Evolutionary conservation across 2,888 invertebrate genomes (phyloP).

Genomic region (Ichneumoninae sp.): DNA sequence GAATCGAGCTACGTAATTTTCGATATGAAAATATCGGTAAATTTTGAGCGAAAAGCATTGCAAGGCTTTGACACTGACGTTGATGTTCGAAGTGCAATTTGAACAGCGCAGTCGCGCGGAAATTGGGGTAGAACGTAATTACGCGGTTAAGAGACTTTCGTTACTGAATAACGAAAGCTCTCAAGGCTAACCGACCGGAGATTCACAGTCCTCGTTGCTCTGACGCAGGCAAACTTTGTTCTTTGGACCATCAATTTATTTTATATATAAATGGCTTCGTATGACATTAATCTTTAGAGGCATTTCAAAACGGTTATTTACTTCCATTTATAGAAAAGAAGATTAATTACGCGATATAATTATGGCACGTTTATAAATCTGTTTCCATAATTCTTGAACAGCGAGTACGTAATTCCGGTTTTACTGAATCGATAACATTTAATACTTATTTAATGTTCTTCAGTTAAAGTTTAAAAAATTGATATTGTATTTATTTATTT

Average conservation of each 20-base stretch:
- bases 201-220: neutral
- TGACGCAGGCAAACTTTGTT: neutral
- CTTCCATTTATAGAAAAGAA: no score
- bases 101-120: neutral
- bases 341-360: no score
- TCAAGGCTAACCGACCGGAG: no score
- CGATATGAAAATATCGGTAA: neutral
- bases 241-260: neutral
- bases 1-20: conserved; percentile 4
- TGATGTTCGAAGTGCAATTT: conserved; percentile 23
- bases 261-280: neutral
- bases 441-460: no score
- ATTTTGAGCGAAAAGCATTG: neutral
- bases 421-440: no score
- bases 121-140: neutral
- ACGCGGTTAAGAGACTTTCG: neutral
- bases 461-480: no score
- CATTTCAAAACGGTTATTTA: no score
- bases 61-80: neutral
- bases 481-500: no score
- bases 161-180: neutral
- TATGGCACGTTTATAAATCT: no score
- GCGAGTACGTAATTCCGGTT: no score
- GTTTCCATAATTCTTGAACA: no score
- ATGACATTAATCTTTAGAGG: no score